phyloP scores from a whole-genome alignment of 2,888 invertebrate species.

The Eristalis tenax region DNA sequence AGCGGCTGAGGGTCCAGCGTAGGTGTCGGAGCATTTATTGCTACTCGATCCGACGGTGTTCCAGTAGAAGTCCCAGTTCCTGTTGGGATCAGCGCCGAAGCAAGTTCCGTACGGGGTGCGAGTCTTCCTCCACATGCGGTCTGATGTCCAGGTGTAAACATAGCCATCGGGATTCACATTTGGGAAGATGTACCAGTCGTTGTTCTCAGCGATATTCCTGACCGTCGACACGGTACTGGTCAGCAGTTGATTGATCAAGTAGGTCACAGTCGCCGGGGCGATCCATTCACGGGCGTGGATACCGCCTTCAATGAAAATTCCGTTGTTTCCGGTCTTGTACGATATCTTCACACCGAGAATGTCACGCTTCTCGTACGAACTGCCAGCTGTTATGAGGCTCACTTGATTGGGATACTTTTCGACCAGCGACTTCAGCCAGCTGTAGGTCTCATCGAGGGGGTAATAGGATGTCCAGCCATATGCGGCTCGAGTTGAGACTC shows the following conservation, averaged over 20 bases:
- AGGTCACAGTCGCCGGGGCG: conserved; percentile 85
- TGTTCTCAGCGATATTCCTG: conserved; percentile 82
- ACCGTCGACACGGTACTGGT: conserved; percentile 82
- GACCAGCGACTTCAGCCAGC: conserved; percentile 83
- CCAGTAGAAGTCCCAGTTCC: conserved; percentile 89
- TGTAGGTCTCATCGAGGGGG: conserved; percentile 82
- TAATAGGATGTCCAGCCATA: conserved; percentile 78
- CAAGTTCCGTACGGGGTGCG: conserved; percentile 83
- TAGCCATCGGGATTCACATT: conserved; percentile 91
- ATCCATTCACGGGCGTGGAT: conserved; percentile 91
- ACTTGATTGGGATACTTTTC: conserved; percentile 81
- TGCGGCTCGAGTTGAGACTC: conserved; percentile 80
- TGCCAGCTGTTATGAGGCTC: conserved; percentile 82
- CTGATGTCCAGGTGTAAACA: conserved; percentile 84
- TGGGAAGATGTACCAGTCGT: conserved; percentile 90
- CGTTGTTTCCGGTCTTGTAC: conserved; percentile 82
- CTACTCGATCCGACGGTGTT: conserved; percentile 83
- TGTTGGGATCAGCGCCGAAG: conserved; percentile 88
- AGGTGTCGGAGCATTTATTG: conserved; percentile 84
- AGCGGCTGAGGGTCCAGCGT: conserved; percentile 86
- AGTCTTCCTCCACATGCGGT: conserved; percentile 86
- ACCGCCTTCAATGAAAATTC: conserved; percentile 84
- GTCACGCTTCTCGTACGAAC: conserved; percentile 84
- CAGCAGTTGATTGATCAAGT: conserved; percentile 84
- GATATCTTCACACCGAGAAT: conserved; percentile 84